These are phyloP conservation scores for Gambelia wislizenii DNA, from an alignment of 2,797 vertebrate species.

Conservation along the genomic window DNA sequence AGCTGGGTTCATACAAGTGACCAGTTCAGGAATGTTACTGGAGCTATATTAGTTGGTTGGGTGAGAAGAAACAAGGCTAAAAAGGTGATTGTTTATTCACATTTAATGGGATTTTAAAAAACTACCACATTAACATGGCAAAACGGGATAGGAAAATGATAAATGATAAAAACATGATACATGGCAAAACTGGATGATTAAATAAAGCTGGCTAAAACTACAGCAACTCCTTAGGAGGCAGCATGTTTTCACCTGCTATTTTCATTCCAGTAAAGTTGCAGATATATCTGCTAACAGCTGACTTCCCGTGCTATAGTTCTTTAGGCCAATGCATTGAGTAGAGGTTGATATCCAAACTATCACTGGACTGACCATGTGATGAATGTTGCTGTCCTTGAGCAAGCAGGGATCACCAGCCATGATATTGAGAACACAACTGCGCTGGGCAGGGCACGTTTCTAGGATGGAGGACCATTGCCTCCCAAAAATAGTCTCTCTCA, in stretches of 20 bases:
- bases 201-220: background rate
- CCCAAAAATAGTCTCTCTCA: no score
- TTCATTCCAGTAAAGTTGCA: background rate
- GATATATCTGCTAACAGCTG: background rate
- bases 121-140: background rate
- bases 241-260: background rate
- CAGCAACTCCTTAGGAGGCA: background rate
- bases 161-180: no score
- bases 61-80: background rate
- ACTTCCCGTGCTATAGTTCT: no score
- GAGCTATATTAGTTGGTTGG: background rate
- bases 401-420: no score
- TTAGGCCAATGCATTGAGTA: background rate
- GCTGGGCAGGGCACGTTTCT: no score
- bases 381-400: no score
- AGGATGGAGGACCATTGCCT: no score
- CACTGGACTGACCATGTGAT: no score
- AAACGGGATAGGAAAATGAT: background rate
- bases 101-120: background rate
- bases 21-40: background rate
- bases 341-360: no score
- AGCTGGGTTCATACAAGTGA: background rate
- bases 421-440: no score
- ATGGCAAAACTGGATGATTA: no score
- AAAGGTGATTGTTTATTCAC: background rate